phyloP scores from a whole-genome alignment of 2,888 invertebrate species.

The Drosophila borborema region DNA sequence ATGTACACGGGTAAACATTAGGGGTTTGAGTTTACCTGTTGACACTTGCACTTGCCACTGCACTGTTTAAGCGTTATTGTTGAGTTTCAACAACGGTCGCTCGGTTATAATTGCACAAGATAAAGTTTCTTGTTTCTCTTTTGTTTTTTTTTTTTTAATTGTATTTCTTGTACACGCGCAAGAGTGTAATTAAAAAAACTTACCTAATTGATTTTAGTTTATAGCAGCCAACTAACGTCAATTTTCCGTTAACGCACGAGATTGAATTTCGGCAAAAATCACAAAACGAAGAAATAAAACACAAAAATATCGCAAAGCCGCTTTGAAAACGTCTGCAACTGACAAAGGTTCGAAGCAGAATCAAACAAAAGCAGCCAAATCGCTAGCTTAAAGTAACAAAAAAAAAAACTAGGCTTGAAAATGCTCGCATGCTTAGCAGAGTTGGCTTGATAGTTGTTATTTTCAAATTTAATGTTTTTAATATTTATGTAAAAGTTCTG shows the following conservation, averaged over 20 bases:
- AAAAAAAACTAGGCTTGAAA: conserved; percentile 24
- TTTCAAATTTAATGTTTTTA: no score
- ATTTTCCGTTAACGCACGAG: conserved; percentile 39
- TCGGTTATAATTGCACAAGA: conserved; percentile 64
- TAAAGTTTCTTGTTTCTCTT: conserved; percentile 34
- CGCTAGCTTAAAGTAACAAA: conserved; percentile 35
- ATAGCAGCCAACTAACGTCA: conserved; percentile 17
- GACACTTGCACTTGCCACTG: conserved; percentile 59
- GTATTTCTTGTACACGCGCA: conserved; percentile 19
- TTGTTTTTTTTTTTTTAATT: conserved; percentile 11
- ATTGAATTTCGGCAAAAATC: conserved; percentile 25
- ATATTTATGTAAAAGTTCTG: neutral
- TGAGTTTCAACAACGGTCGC: conserved; percentile 31
- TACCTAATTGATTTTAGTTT: conserved; percentile 56
- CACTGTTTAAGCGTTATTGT: conserved; percentile 41
- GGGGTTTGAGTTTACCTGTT: conserved; percentile 29
- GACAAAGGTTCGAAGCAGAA: conserved; percentile 51
- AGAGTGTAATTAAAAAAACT: conserved; percentile 51
- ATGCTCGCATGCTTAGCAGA: conserved; percentile 2
- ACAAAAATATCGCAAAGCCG: conserved; percentile 37
- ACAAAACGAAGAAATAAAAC: neutral
- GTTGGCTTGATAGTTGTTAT: neutral
- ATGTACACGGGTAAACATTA: conserved; percentile 14
- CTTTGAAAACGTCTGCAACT: conserved; percentile 48
- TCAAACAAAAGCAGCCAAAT: conserved; percentile 47